Evolutionary conservation across 1,140 invertebrate genomes (phyloP).

Genomic region (Aricia agestis): DNA sequence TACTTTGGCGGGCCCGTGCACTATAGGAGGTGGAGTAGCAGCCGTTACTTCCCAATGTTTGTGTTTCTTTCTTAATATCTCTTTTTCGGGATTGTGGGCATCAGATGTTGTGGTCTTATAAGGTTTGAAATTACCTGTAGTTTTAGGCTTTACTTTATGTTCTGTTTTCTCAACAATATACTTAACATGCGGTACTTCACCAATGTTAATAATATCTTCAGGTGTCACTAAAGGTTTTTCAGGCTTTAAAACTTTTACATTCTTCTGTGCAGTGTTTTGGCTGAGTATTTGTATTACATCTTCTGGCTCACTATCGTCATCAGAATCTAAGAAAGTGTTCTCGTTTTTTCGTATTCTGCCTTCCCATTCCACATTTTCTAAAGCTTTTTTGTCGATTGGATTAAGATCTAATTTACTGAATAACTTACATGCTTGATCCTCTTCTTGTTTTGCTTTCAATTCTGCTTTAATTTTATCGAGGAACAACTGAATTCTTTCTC

Average conservation of each 20-base stretch:
- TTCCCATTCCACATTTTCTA: slow-evolving; percentile 83
- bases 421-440: slow-evolving; percentile 77
- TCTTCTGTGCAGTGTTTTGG: slow-evolving; percentile 78
- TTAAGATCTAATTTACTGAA: slow-evolving; percentile 79
- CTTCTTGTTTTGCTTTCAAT: slow-evolving; percentile 75
- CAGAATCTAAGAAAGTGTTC: slow-evolving; percentile 77
- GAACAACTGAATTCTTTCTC: slow-evolving; percentile 79
- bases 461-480: slow-evolving; percentile 76
- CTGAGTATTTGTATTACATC: slow-evolving; percentile 82
- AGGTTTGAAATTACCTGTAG: slow-evolving; percentile 77
- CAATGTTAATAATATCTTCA: slow-evolving; percentile 78
- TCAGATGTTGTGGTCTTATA: slow-evolving; percentile 80
- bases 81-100: slow-evolving; percentile 79
- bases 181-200: slow-evolving; percentile 76
- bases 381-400: slow-evolving; percentile 72
- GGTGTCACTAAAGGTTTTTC: slow-evolving; percentile 78
- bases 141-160: slow-evolving; percentile 53
- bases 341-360: slow-evolving; percentile 67
- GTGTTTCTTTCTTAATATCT: slow-evolving; percentile 76
- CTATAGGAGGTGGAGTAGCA: slow-evolving; percentile 79
- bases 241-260: slow-evolving; percentile 74
- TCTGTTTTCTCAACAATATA: slow-evolving; percentile 79
- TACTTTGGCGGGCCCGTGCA: slow-evolving; percentile 76
- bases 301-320: slow-evolving; percentile 79
- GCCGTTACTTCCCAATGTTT: slow-evolving; percentile 83